Conservation (phyloP, 53 echinoderm and acorn worm species). For the Patiria pectinifera region DNA sequence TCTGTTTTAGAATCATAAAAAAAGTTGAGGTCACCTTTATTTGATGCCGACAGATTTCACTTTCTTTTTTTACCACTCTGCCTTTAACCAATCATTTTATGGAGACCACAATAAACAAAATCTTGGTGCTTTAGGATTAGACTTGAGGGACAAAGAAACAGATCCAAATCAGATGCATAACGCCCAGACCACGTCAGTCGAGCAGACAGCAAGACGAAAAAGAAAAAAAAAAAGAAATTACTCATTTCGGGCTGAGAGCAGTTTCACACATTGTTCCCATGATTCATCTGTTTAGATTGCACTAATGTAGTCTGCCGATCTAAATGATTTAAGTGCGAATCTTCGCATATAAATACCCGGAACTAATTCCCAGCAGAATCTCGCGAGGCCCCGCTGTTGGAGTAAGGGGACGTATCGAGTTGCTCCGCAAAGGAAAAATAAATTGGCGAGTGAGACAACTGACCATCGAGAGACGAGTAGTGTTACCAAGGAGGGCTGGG, state of each 20-base stretch:
- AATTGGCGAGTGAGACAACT: conserved; percentile 49
- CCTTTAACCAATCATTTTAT: not conserved
- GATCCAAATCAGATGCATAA: conserved; percentile 17
- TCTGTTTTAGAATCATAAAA: not conserved
- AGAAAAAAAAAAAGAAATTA: not conserved
- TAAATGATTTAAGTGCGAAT: conserved; percentile 63
- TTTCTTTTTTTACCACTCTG: not conserved
- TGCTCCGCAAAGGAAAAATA: conserved; percentile 56
- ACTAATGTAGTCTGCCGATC: conserved; percentile 56
- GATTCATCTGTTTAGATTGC: conserved; percentile 65
- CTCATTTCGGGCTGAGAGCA: conserved; percentile 46
- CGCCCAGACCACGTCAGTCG: not conserved
- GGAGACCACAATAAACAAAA: not conserved
- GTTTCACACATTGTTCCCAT: conserved; percentile 45
- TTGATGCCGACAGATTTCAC: no score
- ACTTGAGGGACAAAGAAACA: conserved; percentile 2
- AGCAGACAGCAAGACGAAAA: conserved; percentile 5
- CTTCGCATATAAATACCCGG: conserved; percentile 52
- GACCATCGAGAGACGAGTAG: conserved; percentile 18
- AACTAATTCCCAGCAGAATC: conserved; percentile 52
- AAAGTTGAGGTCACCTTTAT: no score
- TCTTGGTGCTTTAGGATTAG: not conserved
- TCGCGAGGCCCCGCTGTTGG: not conserved
- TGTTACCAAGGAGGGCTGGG: not conserved
- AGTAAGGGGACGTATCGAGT: conserved; percentile 43